Conservation (phyloP, 2,113 vertebrate species). For the Callipepla squamata region DNA sequence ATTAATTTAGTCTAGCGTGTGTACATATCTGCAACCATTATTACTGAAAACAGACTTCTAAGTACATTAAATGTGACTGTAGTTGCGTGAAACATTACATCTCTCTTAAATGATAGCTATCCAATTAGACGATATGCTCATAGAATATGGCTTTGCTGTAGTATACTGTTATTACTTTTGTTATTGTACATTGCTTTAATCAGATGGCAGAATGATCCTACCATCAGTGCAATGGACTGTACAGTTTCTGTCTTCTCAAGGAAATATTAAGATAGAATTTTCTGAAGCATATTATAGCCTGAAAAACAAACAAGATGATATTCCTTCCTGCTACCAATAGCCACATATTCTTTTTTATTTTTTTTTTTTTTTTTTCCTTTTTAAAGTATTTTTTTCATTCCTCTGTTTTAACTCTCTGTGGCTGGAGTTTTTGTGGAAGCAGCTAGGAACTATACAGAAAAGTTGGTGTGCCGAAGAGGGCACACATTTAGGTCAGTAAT, state of each 20-base stretch:
- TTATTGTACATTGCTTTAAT: neutral
- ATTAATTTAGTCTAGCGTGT: neutral
- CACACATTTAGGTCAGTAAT: neutral
- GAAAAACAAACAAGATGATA: neutral
- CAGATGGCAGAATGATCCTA: neutral
- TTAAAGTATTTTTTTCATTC: neutral
- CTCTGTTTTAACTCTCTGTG: neutral
- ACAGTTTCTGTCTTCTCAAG: neutral
- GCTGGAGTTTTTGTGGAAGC: neutral
- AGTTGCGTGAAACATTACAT: neutral
- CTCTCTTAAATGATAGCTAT: neutral
- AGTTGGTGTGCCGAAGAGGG: neutral
- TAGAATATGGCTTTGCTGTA: neutral
- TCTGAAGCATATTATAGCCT: neutral
- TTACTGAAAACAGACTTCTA: neutral
- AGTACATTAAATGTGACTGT: neutral
- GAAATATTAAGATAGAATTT: neutral
- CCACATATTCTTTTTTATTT: neutral
- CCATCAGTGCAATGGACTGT: neutral
- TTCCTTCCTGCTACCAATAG: neutral
- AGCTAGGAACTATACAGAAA: neutral
- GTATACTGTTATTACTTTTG: neutral
- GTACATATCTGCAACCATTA: neutral
- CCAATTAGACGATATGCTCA: neutral
- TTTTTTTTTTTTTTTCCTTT: neutral